Evolutionary conservation across 2,888 invertebrate genomes (phyloP), one percentile per base, ranked within the genome.

Genomic region (Parascotia fuliginaria): DNA sequence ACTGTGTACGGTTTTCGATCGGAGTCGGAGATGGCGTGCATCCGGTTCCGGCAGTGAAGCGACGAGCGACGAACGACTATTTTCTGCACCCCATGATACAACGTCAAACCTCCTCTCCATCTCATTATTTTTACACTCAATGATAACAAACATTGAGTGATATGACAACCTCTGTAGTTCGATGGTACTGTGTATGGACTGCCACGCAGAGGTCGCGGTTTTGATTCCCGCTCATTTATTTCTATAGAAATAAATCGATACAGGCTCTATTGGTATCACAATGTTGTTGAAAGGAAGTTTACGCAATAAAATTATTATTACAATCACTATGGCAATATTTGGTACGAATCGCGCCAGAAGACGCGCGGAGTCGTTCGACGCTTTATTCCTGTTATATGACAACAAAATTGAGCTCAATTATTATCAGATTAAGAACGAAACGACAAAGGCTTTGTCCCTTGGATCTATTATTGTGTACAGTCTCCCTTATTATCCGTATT

Each of bases 341-440:
- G 58, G 50, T 53, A 51, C 55, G 58, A 55, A 42, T 47, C 47
- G 43, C 42, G 49, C 33, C 54, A 59, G 51, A 55, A 60, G 63
- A 52, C 42, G 42, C 44, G 51, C 51, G 28, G 22, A 44, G 42
- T 57, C 44, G 55, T 60, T 52, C 57, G 51, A 58, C 56, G 69
- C 64, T 59, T 66, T 65, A 63, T 74, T 73, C 42, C 45, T 69
- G 72, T 72, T 71, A 74, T 69, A 70, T 76, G 73, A 73, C 70
- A 71, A 60, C 72, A 67, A 69, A 77, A 77, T 78, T 76, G 73
- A 77, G 75, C 78, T 74, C 76, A 79, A 79, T 76, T 78, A 75
- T 78, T 72, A 78, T 76, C 71, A 77, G 77, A 75, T 78, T 79
- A 76, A 70, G 71, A 73, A 67, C 60, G 70, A 70, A 69, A 70